These are phyloP conservation scores for Apocrypta bakeri DNA, from an alignment of 1,140 invertebrate species.

Conservation along the genomic window DNA sequence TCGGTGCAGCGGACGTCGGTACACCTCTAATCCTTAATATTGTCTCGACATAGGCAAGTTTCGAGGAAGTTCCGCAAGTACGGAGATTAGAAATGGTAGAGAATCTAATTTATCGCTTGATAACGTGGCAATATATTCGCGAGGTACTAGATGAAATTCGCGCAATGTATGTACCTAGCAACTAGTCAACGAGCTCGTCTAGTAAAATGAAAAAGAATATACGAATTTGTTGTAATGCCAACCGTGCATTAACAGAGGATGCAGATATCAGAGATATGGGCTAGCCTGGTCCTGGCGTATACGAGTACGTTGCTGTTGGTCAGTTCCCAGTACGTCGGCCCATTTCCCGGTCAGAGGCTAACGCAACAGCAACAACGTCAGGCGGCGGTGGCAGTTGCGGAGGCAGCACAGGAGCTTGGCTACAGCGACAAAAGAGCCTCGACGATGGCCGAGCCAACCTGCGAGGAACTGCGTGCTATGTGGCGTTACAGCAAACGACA, in stretches of 20 bases:
- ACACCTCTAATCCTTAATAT: too few species aligned
- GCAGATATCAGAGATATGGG: constrained; percentile 64
- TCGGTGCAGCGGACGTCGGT: too few species aligned
- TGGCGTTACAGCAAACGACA: constrained; percentile 93
- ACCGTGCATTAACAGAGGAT: constrained; percentile 66
- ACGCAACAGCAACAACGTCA: neutral
- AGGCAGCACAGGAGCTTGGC: constrained; percentile 43
- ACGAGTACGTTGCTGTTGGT: constrained; percentile 61
- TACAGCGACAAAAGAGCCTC: constrained; percentile 50
- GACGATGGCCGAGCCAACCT: constrained; percentile 81
- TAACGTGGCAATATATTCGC: too few species aligned
- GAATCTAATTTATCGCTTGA: too few species aligned
- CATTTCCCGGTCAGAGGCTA: constrained; percentile 50
- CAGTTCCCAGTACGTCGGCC: constrained; percentile 60
- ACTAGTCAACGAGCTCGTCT: too few species aligned
- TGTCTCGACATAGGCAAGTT: too few species aligned
- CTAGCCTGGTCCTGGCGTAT: constrained; percentile 62
- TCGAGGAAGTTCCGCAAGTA: too few species aligned
- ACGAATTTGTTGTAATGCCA: too few species aligned
- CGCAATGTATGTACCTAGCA: too few species aligned
- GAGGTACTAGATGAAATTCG: too few species aligned
- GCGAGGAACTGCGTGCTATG: constrained; percentile 91
- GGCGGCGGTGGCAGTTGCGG: neutral
- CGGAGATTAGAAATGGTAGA: too few species aligned
- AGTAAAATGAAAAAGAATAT: too few species aligned